These are phyloP conservation scores for Saccostrea echinata DNA, from an alignment of 1,140 invertebrate species.

Conservation along the genomic window DNA sequence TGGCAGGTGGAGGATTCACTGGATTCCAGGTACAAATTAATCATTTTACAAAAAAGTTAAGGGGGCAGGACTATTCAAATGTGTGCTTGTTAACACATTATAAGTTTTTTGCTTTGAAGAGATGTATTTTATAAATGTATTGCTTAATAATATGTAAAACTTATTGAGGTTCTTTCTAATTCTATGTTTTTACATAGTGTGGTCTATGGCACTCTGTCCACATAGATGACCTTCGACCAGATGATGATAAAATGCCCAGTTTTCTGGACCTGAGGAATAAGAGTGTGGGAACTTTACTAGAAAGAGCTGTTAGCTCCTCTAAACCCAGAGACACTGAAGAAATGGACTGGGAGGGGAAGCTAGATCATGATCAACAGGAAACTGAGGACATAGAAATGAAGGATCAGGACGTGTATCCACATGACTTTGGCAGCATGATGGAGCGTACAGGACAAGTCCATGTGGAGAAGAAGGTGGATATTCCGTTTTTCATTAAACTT, in stretches of 20 bases:
- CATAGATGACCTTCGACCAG: slow-evolving; percentile 73
- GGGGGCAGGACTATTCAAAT: too few relatives aligned
- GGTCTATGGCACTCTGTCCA: slow-evolving; percentile 75
- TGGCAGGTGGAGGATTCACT: slow-evolving; percentile 70
- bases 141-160: too few relatives aligned
- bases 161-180: too few relatives aligned
- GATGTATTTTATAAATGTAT: too few relatives aligned
- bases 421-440: not conserved
- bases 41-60: too few relatives aligned
- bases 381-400: slow-evolving; percentile 41
- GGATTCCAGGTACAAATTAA: slow-evolving; percentile 71
- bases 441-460: slow-evolving; percentile 14
- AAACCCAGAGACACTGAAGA: not conserved
- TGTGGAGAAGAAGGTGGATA: slow-evolving; percentile 45
- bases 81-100: too few relatives aligned
- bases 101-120: too few relatives aligned
- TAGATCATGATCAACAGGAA: not conserved
- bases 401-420: not conserved
- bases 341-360: not conserved
- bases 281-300: slow-evolving; percentile 59
- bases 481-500: slow-evolving; percentile 26
- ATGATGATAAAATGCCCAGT: slow-evolving; percentile 59
- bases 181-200: slow-evolving; percentile 57
- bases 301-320: not conserved
- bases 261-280: slow-evolving; percentile 59